Evolutionary conservation across 2,113 vertebrate genomes (phyloP).

Genomic region (Rana temporaria): DNA sequence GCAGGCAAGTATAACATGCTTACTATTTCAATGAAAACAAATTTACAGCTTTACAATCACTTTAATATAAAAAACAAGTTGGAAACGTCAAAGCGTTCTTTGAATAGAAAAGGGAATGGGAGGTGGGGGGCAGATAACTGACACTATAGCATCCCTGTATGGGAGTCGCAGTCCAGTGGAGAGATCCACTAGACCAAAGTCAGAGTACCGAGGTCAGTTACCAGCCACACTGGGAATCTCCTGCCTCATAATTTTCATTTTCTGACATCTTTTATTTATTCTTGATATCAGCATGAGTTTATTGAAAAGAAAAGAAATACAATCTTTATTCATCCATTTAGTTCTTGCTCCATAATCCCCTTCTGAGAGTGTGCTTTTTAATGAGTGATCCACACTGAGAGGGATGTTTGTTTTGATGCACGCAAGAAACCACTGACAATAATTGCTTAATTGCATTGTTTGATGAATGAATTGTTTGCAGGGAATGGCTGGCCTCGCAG

Average conservation of each 20-base stretch:
- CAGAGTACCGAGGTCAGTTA: too few relatives aligned
- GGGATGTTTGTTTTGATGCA: conserved; percentile 73
- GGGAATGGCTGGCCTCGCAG: conserved; percentile 69
- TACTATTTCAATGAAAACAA: too few relatives aligned
- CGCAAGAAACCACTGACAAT: conserved; percentile 71
- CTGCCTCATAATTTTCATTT: neutral
- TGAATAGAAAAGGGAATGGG: too few relatives aligned
- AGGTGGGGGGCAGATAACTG: too few relatives aligned
- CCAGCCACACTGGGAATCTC: too few relatives aligned
- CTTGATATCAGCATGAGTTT: neutral
- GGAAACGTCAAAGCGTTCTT: too few relatives aligned
- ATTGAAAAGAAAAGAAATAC: conserved; percentile 7
- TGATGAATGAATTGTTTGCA: conserved; percentile 80
- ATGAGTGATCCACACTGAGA: conserved; percentile 68
- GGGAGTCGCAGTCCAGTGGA: too few relatives aligned
- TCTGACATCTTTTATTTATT: neutral
- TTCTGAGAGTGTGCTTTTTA: conserved; percentile 68
- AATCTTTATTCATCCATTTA: conserved; percentile 25
- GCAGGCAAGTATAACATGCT: too few relatives aligned
- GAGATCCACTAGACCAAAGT: too few relatives aligned
- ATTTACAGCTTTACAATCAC: too few relatives aligned
- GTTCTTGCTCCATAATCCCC: conserved; percentile 62
- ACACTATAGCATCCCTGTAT: too few relatives aligned
- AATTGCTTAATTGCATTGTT: conserved; percentile 72
- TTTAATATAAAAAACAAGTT: too few relatives aligned